Base-by-base conservation (phyloP, 2,888 invertebrate genomes). In the Plutella xylostella region DNA sequence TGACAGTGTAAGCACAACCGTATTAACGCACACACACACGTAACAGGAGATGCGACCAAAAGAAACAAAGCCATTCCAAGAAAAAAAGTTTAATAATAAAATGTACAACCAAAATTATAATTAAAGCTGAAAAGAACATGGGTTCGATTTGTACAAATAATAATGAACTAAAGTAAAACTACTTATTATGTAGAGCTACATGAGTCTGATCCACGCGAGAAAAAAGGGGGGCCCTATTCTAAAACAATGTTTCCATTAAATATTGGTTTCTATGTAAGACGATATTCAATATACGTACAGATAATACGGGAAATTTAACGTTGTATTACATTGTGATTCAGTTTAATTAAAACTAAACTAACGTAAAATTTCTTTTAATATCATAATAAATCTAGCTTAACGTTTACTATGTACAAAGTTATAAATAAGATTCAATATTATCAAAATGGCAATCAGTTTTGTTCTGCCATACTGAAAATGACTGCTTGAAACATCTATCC, bases 111-210 rank as follows among this genome's bases (percentile, higher is more conserved):
- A 80, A 72, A 74, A 73, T 68, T 78, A 76, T 57, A 64, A 72
- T 80, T 77, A 82, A 83, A 82, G 80, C 79, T 86, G 70, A 74
- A 77, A 80, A 84, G 82, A 85, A 79, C 76, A 71, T 69, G 63
- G 72, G 64, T 72, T 73, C 64, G 49, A 52, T 62, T 72, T 75
- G 70, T 78, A 77, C 72, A 79, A 67, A 67, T 57, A 46, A 44
- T 30, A 44, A 45, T 4, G 7, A 28, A 28, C 28, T 28, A 28
- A n/a, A 28, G 28, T 4, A 28, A 28, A 28, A 12, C n/a, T 12
- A 28, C 9, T 28, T 28, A 28, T 28, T 28, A 28, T 28, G 9
- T 22, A 12, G 9, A 28, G 3, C 9, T 28, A 9, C n/a, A 28
- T 9, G 6, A 28, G 28, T 12, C 28, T 28, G 25, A 9, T 28